Percentiles rank a stretch among this genome's conserved stretches.
These are phyloP conservation scores for Sterrhoptilus dennistouni DNA, from an alignment of 2,113 vertebrate species.

Conservation along the genomic window DNA sequence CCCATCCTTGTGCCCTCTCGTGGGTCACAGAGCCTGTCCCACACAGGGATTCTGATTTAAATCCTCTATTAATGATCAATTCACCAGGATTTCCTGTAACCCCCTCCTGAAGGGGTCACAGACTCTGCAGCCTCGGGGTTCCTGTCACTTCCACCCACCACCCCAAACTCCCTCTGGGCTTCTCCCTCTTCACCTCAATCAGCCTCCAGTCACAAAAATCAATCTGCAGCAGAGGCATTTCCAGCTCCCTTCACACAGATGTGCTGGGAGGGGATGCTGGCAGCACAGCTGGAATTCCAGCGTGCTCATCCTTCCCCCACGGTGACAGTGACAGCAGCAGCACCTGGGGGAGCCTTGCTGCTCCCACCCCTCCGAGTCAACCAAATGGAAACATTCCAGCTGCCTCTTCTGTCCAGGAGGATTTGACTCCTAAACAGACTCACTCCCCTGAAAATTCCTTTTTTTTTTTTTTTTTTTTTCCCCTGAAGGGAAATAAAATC, in stretches of 20 bases:
- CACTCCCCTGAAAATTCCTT: neutral
- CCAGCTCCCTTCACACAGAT: neutral
- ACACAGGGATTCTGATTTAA: neutral
- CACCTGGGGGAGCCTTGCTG: neutral
- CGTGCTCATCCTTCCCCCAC: neutral
- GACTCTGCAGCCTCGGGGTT: neutral
- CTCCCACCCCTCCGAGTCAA: neutral
- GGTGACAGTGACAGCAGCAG: neutral
- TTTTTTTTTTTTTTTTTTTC: neutral
- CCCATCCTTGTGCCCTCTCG: accelerated
- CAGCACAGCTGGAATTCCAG: constrained; percentile 32
- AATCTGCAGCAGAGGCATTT: neutral
- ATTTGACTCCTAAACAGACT: neutral
- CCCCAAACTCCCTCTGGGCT: neutral
- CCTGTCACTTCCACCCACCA: accelerated
- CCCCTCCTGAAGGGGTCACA: accelerated
- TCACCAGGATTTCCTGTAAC: neutral
- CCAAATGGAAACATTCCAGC: neutral
- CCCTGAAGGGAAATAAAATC: constrained; percentile 7
- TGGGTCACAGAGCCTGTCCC: neutral
- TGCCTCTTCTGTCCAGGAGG: neutral
- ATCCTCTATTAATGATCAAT: accelerated
- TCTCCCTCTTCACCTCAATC: neutral
- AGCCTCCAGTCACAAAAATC: neutral
- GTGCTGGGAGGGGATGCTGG: neutral